Base-by-base conservation (phyloP, 2,113 vertebrate species). In the Cacatua alba region DNA sequence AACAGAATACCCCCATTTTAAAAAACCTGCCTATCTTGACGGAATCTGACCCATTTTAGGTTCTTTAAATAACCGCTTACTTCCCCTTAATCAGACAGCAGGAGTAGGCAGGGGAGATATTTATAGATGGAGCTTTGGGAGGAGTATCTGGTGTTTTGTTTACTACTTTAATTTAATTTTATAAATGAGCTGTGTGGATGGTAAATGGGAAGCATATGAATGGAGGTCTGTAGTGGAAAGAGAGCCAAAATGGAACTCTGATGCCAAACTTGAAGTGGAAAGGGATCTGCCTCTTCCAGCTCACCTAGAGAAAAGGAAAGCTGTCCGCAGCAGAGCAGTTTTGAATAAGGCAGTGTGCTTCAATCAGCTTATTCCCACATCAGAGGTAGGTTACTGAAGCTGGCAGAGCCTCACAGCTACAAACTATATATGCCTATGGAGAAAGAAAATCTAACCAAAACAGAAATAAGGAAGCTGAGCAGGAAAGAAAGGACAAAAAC, bases 101-200 rank as follows among this genome's bases (percentile, higher is more conserved):
- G 76, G 95, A 96, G 86, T 94, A 96, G 96, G 93, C 93, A 89
- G 57, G 29, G 21, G 24, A 94, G 91, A 82, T 94, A 96, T 95
- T 96, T 94, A 95, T 89, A 95, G 91, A 82, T 28, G 13, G 78
- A 95, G 94, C 74, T 95, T 94, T 92, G 94, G 86, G 65, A 91
- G 52, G 77, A 92, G 77, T 91, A 97, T 79, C 86, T 96, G 83
- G 86, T 86, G 96, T 95, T 96, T 92, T 96, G 93, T 96, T 96
- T 95, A 97, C 95, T 94, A 93, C 92, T 97, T 96, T 86, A 94
- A 96, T 96, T 97, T 95, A 95, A 90, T 96, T 97, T 96, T 90
- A 95, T 82, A 95, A 96, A 95, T 17, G 41, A 94, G 86, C 69
- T n/a, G 39, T 88, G 79, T 7, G 13, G 79, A 83, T 75, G 64